Conservation (phyloP, 2,888 invertebrate species). For the Latrodectus elegans region DNA sequence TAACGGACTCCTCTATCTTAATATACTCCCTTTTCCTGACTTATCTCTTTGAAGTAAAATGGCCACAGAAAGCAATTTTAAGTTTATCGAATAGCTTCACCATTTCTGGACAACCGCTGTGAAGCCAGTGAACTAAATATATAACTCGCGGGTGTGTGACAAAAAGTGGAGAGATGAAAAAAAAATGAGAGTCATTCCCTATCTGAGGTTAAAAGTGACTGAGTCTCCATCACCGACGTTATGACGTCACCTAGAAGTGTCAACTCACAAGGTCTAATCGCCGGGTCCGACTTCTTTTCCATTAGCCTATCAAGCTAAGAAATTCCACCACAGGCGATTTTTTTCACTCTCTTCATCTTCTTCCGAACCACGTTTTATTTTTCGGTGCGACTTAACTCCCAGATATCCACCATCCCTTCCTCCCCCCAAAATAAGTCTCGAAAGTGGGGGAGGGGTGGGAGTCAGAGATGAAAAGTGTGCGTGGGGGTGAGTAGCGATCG, state of each 20-base stretch:
- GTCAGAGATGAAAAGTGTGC: conserved; percentile 19
- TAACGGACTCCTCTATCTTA: background rate
- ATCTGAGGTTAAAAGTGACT: conserved; percentile 67
- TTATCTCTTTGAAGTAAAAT: conserved; percentile 11
- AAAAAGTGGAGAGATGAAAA: conserved; percentile 10
- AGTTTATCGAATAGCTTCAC: conserved; percentile 49
- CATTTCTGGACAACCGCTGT: conserved; percentile 49
- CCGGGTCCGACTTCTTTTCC: conserved; percentile 56
- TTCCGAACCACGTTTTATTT: conserved; percentile 17
- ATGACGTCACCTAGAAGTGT: conserved; percentile 66
- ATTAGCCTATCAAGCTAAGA: conserved; percentile 62
- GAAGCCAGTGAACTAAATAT: conserved; percentile 47
- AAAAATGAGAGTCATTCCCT: conserved; percentile 35
- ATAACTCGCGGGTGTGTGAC: conserved; percentile 29
- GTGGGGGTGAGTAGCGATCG: background rate
- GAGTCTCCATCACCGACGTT: conserved; percentile 44
- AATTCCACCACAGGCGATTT: conserved; percentile 43
- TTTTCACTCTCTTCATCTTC: conserved; percentile 10
- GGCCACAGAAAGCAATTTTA: conserved; percentile 22
- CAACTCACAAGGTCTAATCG: conserved; percentile 65
- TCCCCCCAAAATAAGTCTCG: conserved; percentile 36
- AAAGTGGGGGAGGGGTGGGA: conserved; percentile 22
- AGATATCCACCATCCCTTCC: conserved; percentile 25
- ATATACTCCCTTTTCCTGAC: background rate
- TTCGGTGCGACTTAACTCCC: conserved; percentile 15